phyloP scores from a whole-genome alignment of 2,888 invertebrate species.

The Megamerina dolium region DNA sequence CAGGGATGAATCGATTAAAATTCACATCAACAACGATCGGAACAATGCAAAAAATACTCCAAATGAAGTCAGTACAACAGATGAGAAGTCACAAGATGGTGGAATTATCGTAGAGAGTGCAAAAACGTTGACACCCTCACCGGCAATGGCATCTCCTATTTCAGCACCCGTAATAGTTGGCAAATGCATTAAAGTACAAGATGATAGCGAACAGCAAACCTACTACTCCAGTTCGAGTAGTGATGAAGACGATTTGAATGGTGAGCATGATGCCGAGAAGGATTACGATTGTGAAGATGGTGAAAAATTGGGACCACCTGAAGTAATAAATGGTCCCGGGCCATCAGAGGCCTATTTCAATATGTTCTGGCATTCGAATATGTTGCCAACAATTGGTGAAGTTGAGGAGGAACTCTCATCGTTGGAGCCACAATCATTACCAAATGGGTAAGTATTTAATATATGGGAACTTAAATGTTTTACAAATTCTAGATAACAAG shows the following conservation, averaged over 20 bases:
- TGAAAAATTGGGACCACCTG: slow-evolving; percentile 48
- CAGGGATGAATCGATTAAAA: slow-evolving; percentile 18
- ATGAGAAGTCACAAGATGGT: neutral
- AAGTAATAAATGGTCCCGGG: slow-evolving; percentile 46
- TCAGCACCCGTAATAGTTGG: slow-evolving; percentile 40
- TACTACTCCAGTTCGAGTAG: slow-evolving; percentile 44
- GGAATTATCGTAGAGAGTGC: slow-evolving; percentile 7
- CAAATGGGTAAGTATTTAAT: slow-evolving; percentile 38
- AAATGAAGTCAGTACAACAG: neutral
- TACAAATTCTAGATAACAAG: too few relatives aligned
- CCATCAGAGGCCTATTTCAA: slow-evolving; percentile 50
- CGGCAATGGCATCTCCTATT: too few relatives aligned
- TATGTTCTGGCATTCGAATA: slow-evolving; percentile 48
- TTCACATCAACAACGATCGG: neutral
- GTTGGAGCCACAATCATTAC: slow-evolving; percentile 40
- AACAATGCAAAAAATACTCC: too few relatives aligned
- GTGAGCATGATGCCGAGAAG: slow-evolving; percentile 34
- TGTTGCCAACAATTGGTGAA: slow-evolving; percentile 49
- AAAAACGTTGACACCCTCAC: slow-evolving; percentile 7
- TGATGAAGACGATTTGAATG: slow-evolving; percentile 22
- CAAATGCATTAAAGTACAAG: slow-evolving; percentile 42
- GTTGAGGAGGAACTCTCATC: slow-evolving; percentile 50
- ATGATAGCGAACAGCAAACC: slow-evolving; percentile 28
- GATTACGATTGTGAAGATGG: slow-evolving; percentile 48
- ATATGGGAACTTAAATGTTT: too few relatives aligned